These are phyloP conservation scores for Orchesellides sinensis DNA, from an alignment of 2,888 invertebrate genomes.

Conservation along the genomic window DNA sequence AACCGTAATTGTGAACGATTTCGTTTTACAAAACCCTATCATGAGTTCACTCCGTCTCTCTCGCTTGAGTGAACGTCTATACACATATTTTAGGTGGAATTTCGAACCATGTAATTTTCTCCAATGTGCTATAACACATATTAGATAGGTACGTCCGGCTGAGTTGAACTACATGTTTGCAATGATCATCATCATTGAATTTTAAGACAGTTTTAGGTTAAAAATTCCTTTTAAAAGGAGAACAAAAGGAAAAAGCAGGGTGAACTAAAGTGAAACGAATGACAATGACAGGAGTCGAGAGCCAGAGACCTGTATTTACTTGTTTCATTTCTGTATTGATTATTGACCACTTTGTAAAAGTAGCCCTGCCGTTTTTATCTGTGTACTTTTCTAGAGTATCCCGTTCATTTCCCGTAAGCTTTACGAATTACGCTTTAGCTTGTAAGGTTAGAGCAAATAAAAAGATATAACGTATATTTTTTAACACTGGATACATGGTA, in stretches of 20 bases:
- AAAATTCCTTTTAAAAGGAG: background rate
- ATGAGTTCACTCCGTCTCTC: too few species aligned
- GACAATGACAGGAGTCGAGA: slow-evolving; percentile 6
- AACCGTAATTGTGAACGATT: slow-evolving; percentile 50
- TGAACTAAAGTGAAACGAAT: slow-evolving; percentile 8
- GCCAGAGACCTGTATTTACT: slow-evolving; percentile 8
- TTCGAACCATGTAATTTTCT: slow-evolving; percentile 4
- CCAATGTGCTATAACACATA: too few species aligned
- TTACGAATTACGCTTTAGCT: slow-evolving; percentile 19
- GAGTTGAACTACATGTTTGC: background rate
- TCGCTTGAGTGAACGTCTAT: too few species aligned
- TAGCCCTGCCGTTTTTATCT: background rate
- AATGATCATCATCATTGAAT: slow-evolving; percentile 11
- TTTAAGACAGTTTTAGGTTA: slow-evolving; percentile 21
- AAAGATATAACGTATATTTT: background rate
- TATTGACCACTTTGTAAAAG: slow-evolving; percentile 27
- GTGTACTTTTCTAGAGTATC: too few species aligned
- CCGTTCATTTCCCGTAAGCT: slow-evolving; percentile 33
- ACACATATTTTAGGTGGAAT: too few species aligned
- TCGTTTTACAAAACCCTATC: background rate
- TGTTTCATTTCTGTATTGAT: slow-evolving; percentile 26
- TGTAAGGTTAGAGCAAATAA: slow-evolving; percentile 37
- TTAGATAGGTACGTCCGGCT: background rate
- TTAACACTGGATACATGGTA: background rate
- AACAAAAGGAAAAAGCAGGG: background rate